Conservation (phyloP, 2,113 vertebrate species). For the Orcinus orca region DNA sequence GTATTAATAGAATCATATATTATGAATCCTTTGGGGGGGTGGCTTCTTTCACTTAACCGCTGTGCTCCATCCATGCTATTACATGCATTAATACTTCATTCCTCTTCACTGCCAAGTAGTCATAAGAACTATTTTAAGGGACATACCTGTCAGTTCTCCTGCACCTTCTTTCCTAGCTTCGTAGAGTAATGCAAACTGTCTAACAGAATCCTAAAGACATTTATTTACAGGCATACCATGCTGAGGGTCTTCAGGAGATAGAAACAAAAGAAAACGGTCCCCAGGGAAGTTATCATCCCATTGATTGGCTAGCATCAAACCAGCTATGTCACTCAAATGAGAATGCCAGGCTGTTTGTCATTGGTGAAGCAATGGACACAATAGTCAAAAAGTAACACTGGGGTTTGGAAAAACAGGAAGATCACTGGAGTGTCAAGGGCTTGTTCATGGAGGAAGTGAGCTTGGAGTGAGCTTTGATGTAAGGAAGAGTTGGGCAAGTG, state of each 20-base stretch:
- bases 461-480: neutral
- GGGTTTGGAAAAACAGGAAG: neutral
- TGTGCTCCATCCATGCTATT: fast-evolving
- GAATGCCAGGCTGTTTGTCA: neutral
- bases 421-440: neutral
- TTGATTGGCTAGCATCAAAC: neutral
- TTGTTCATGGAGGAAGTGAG: neutral
- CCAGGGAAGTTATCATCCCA: neutral
- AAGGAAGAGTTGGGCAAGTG: neutral
- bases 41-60: neutral
- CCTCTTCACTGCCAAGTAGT: neutral
- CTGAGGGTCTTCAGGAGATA: neutral
- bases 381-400: neutral
- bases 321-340: too few species aligned
- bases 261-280: neutral
- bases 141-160: neutral
- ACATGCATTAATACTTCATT: fast-evolving
- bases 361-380: neutral
- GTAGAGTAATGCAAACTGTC: neutral
- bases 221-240: neutral
- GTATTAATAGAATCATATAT: neutral
- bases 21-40: neutral
- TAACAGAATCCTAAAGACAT: neutral
- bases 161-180: neutral
- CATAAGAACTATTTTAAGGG: neutral